Conservation (phyloP, 2,113 vertebrate species). For the Pachyramphus minor region DNA sequence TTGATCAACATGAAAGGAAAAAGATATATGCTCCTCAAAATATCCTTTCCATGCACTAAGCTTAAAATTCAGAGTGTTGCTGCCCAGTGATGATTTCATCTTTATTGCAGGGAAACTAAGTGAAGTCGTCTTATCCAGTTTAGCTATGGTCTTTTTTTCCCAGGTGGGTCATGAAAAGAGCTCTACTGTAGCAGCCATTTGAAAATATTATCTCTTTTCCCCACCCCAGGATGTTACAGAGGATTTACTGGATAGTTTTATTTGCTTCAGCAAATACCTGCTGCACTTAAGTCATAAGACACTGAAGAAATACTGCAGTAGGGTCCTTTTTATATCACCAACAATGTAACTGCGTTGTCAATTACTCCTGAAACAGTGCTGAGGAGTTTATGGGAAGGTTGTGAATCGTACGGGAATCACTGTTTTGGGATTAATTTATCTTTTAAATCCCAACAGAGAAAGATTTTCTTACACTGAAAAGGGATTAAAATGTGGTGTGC, state of each 20-base stretch:
- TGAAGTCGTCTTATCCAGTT: neutral
- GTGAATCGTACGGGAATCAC: neutral
- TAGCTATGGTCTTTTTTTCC: slow-evolving; percentile 12
- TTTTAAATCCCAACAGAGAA: slow-evolving; percentile 21
- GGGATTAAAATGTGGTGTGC: neutral
- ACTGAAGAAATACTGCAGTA: slow-evolving; percentile 29
- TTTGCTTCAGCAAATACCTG: slow-evolving; percentile 47
- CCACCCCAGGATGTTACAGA: neutral
- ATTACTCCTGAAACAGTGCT: slow-evolving; percentile 13
- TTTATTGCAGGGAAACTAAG: slow-evolving; percentile 13
- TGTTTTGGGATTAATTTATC: slow-evolving; percentile 28
- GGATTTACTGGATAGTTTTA: slow-evolving; percentile 47
- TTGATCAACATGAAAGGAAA: neutral
- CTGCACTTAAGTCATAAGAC: slow-evolving; percentile 26
- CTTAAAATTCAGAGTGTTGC: neutral
- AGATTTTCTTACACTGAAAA: neutral
- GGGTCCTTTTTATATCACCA: slow-evolving; percentile 27
- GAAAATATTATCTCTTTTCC: slow-evolving; percentile 39
- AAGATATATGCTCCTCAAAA: neutral
- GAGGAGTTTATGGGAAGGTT: neutral
- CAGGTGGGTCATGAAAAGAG: slow-evolving; percentile 13
- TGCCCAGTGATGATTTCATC: slow-evolving; percentile 19
- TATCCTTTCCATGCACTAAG: neutral
- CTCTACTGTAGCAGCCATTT: neutral
- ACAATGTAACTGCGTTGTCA: slow-evolving; percentile 14